Evolutionary conservation across 2,888 invertebrate genomes (phyloP).

Genomic region (Shargacucullia verbasci): DNA sequence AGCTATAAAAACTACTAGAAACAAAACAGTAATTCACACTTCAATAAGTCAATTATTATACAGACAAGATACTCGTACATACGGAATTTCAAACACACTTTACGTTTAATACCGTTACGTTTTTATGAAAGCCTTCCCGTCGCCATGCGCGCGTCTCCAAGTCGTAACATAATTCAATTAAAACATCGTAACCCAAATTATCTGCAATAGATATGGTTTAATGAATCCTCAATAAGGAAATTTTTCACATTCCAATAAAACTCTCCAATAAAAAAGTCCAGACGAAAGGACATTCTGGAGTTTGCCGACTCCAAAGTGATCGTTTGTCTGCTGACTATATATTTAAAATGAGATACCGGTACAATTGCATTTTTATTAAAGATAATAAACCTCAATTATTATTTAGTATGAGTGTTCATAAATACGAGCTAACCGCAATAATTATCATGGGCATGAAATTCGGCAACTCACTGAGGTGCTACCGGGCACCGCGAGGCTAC

Average conservation of each 20-base stretch:
- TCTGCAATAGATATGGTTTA: slow-evolving; percentile 35
- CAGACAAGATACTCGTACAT: slow-evolving; percentile 18
- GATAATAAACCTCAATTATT: slow-evolving; percentile 61
- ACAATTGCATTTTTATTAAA: slow-evolving; percentile 54
- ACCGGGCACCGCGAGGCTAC: slow-evolving; percentile 76
- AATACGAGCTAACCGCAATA: slow-evolving; percentile 61
- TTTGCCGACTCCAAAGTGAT: slow-evolving; percentile 5
- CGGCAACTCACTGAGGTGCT: slow-evolving; percentile 77
- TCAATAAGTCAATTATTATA: slow-evolving; percentile 29
- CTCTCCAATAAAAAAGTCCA: slow-evolving; percentile 31
- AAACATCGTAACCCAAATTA: slow-evolving; percentile 46
- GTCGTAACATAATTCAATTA: slow-evolving; percentile 50
- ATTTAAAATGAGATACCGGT: slow-evolving; percentile 55
- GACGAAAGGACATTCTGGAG: slow-evolving; percentile 21
- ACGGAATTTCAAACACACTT: slow-evolving; percentile 31
- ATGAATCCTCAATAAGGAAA: slow-evolving; percentile 31
- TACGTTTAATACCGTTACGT: slow-evolving; percentile 47
- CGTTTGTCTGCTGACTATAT: too few relatives aligned
- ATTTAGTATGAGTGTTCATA: slow-evolving; percentile 56
- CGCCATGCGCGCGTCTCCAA: slow-evolving; percentile 18
- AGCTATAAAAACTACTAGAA: slow-evolving; percentile 28
- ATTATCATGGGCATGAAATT: slow-evolving; percentile 75
- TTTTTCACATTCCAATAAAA: slow-evolving; percentile 38
- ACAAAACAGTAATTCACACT: slow-evolving; percentile 36
- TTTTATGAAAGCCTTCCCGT: slow-evolving; percentile 47